Conservation (phyloP, 2,888 invertebrate genomes). For the Nephrocerus scutellatus region DNA sequence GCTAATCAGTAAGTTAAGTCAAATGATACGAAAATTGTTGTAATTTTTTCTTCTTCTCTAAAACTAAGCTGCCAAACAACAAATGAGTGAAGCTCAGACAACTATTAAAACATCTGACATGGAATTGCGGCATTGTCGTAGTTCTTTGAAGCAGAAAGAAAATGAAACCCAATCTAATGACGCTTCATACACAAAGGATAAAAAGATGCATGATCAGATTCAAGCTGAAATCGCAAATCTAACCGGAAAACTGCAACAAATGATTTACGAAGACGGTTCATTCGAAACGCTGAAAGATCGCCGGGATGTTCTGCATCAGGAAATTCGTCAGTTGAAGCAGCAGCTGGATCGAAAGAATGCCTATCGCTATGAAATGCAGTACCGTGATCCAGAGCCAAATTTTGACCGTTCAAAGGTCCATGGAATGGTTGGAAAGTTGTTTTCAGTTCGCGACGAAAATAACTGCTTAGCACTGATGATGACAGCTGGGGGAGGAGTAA, state of each 20-base stretch:
- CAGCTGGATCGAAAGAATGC: conserved; percentile 37
- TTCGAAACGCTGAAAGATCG: conserved; percentile 52
- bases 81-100: conserved; percentile 68
- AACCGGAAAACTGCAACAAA: conserved; percentile 45
- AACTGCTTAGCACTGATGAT: conserved; percentile 76
- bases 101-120: conserved; percentile 70
- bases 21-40: too few species aligned
- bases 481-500: conserved; percentile 76
- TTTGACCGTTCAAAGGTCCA: conserved; percentile 62
- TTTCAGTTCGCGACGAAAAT: conserved; percentile 63
- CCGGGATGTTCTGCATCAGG: conserved; percentile 50
- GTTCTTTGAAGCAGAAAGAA: conserved; percentile 58
- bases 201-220: conserved; percentile 51
- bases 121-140: conserved; percentile 60
- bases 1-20: conserved; percentile 60
- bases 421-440: conserved; percentile 74
- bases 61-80: conserved; percentile 63
- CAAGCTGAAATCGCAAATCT: conserved; percentile 54
- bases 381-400: conserved; percentile 67
- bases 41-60: not conserved
- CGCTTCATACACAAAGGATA: conserved; percentile 61
- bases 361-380: conserved; percentile 56
- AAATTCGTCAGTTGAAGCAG: conserved; percentile 50
- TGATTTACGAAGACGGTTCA: conserved; percentile 58
- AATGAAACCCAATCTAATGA: conserved; percentile 61